Base-by-base conservation (phyloP, 2,113 vertebrate genomes). In the Dascyllus trimaculatus region DNA sequence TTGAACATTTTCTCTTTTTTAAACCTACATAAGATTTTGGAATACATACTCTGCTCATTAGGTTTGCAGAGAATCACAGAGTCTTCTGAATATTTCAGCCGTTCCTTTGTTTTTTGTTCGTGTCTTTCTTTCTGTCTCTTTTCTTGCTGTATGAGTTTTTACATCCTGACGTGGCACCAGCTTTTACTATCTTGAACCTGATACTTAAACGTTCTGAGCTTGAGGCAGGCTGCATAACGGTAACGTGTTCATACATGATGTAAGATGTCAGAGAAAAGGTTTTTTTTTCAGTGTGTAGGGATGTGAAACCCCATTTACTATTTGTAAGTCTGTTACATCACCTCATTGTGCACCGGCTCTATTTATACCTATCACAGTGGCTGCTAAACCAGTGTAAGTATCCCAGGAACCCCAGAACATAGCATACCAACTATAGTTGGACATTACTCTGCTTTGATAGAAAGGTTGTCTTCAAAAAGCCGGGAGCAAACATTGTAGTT, bases 161-260 rank as follows among this genome's bases (percentile, higher is more conserved):
- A 18, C 18, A 38, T 53, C 24, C 18, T 56, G 38, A 66, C 38
- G n/a, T 0, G 14, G 17, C 32, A 24, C 14, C 19, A 45, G 53
- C 43, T 71, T 66, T 75, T 18, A 49, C 57, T 21, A 45, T 35
- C 21, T 35, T 61, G 22, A 65, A 66, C 40, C 51, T 67, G 32
- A 70, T 32, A 26, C 60, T 46, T 18, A 18, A 66, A 57, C 32
- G 6, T 45, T 11, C 25, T 58, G 51, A 40, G 45, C 45, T 38
- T 1, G 32, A 46, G 57, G 43, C 61, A 22, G 24, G 11, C 63
- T 48, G 26, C 3, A 25, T 59, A 65, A 73, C 69, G 26, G 21
- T 59, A 65, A 73, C 69, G 26, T 73, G 35, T 69, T 77, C 52
- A 53, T 61, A 61, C 58, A 56, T 14, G 63, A 69, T 53, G 18